Conservation (phyloP, 2,797 vertebrate species). For the Neosilurus hyrtlii region DNA sequence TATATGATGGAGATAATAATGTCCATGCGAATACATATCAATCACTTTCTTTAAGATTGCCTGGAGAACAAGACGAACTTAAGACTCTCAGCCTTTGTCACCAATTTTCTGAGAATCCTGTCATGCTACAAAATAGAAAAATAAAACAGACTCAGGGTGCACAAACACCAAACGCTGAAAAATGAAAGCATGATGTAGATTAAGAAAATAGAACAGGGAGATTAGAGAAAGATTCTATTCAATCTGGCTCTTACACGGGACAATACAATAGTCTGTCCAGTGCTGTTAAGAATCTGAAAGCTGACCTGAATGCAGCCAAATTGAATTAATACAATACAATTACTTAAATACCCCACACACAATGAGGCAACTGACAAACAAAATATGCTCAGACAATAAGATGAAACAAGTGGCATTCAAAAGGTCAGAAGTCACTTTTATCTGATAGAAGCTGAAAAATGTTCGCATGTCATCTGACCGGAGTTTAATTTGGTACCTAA, state of each 20-base stretch:
- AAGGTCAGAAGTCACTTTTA: constrained; percentile 46
- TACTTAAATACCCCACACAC: constrained; percentile 38
- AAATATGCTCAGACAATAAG: constrained; percentile 43
- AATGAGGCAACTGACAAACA: constrained; percentile 34
- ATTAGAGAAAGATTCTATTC: constrained; percentile 31
- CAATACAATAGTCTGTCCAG: constrained; percentile 37
- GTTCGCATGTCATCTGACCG: constrained; percentile 20
- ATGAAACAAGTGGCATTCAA: constrained; percentile 28
- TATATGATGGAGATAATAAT: too few relatives aligned
- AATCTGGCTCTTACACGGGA: constrained; percentile 31
- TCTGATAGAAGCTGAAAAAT: constrained; percentile 19
- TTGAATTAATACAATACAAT: constrained; percentile 50
- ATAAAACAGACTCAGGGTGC: background rate
- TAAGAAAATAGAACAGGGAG: constrained; percentile 38
- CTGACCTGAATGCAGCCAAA: constrained; percentile 45
- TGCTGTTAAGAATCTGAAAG: constrained; percentile 41
- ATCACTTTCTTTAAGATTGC: background rate
- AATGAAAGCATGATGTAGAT: constrained; percentile 39
- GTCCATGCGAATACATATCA: background rate
- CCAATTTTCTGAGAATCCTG: constrained; percentile 17
- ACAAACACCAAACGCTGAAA: constrained; percentile 28
- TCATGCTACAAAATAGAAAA: background rate
- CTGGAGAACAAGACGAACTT: background rate
- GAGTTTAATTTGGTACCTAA: constrained; percentile 36
- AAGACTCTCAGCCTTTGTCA: constrained; percentile 13